Percentiles rank a stretch among this genome's conserved stretches.
Conservation (phyloP, 92 coral and sea anemone genomes). For the Umimayanthus chanpuru region DNA sequence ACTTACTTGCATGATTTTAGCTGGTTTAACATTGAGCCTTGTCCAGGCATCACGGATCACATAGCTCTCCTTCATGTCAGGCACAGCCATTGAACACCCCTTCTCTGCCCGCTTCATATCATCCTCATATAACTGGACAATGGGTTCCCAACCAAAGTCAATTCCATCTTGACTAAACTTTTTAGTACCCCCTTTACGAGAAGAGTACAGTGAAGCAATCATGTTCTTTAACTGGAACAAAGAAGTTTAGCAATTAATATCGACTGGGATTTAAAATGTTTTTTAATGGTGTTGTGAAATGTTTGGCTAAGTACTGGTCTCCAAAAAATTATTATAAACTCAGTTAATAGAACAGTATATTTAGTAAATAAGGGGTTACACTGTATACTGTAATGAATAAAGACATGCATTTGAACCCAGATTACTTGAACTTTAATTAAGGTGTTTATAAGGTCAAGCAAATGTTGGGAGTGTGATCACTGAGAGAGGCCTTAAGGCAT, state of each 20-base stretch:
- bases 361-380: conserved; percentile 14
- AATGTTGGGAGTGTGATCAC: conserved; percentile 12
- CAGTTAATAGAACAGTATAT: background rate
- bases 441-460: background rate
- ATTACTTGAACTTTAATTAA: background rate
- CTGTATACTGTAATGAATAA: background rate
- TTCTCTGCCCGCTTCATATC: conserved; percentile 53
- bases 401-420: conserved; percentile 11
- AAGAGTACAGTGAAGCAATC: conserved; percentile 58
- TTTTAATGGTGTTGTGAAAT: conserved; percentile 1
- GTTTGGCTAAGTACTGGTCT: too few species aligned
- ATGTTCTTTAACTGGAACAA: conserved; percentile 53
- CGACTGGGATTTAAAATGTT: background rate
- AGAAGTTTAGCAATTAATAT: conserved; percentile 14
- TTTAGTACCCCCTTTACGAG: conserved; percentile 49
- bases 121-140: conserved; percentile 40
- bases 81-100: conserved; percentile 43
- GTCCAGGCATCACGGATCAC: conserved; percentile 58
- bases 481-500: background rate
- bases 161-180: conserved; percentile 43
- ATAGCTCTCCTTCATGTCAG: conserved; percentile 51
- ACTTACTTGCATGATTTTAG: conserved; percentile 64
- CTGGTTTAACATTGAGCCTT: conserved; percentile 55
- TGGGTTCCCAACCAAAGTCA: conserved; percentile 56
- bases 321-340: background rate